Conservation (phyloP, 1,140 invertebrate species). For the Periplaneta americana region DNA sequence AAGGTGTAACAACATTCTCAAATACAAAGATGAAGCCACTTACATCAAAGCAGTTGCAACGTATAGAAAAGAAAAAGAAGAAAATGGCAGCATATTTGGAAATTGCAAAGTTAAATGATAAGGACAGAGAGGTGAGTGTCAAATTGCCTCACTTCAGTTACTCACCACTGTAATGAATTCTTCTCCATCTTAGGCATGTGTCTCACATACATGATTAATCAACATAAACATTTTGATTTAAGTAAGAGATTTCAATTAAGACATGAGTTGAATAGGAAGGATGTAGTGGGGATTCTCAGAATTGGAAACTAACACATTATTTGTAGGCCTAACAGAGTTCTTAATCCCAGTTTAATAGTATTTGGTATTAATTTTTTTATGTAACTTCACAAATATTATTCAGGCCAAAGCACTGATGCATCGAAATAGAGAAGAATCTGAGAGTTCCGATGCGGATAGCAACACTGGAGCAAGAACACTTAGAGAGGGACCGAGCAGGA, state of each 20-base stretch:
- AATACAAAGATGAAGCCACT: constrained; percentile 15
- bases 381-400: background rate
- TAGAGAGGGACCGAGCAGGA: background rate
- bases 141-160: background rate
- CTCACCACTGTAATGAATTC: too few species aligned
- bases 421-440: background rate
- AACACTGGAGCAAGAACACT: background rate
- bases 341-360: too few species aligned
- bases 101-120: constrained; percentile 53
- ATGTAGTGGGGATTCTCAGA: too few species aligned
- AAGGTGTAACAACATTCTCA: background rate
- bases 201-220: too few species aligned
- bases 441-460: background rate
- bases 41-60: constrained; percentile 41
- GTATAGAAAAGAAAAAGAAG: constrained; percentile 55
- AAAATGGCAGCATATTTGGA: constrained; percentile 55
- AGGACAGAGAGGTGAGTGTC: constrained; percentile 34
- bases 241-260: too few species aligned
- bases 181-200: too few species aligned
- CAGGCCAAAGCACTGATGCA: background rate
- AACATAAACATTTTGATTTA: too few species aligned
- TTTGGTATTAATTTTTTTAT: too few species aligned
- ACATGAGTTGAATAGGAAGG: too few species aligned
- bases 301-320: too few species aligned
- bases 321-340: too few species aligned